A percentile compares a stretch with the other conserved stretches of the same genome.
phyloP scores from a whole-genome alignment of 2,113 vertebrate genomes.

The Phyllostomus discolor region DNA sequence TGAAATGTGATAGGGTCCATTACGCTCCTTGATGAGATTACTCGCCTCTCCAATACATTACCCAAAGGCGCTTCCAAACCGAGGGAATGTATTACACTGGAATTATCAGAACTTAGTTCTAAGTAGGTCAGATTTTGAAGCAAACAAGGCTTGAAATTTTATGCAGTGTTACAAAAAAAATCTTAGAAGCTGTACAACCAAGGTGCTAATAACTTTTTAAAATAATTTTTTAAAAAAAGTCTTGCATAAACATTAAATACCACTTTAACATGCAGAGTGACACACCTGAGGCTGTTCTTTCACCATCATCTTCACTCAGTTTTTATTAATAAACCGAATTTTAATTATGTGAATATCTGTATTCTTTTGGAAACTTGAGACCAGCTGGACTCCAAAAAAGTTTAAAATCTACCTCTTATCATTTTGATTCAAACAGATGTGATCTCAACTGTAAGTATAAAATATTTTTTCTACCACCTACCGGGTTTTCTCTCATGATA shows the following conservation, averaged over 20 bases:
- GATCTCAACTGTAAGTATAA: neutral
- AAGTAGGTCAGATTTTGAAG: slow-evolving; percentile 82
- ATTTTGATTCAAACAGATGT: slow-evolving; percentile 9
- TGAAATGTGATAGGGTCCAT: slow-evolving; percentile 79
- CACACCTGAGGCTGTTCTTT: slow-evolving; percentile 80
- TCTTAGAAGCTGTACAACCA: slow-evolving; percentile 60
- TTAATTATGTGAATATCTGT: slow-evolving; percentile 72
- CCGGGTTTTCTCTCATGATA: neutral
- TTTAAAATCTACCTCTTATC: slow-evolving; percentile 29
- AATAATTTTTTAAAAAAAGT: slow-evolving; percentile 66
- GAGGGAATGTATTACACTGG: slow-evolving; percentile 58
- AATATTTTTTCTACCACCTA: neutral
- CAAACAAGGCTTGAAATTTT: slow-evolving; percentile 74
- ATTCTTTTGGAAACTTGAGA: slow-evolving; percentile 66
- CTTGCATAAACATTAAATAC: slow-evolving; percentile 79
- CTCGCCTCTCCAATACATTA: slow-evolving; percentile 76
- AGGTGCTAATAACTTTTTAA: slow-evolving; percentile 82
- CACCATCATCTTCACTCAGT: slow-evolving; percentile 74
- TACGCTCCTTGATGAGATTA: slow-evolving; percentile 74
- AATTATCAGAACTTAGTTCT: slow-evolving; percentile 77
- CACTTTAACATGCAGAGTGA: slow-evolving; percentile 79
- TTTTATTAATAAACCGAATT: slow-evolving; percentile 76
- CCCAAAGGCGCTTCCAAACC: slow-evolving; percentile 74
- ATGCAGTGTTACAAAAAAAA: slow-evolving; percentile 74
- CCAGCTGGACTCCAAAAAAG: neutral